Evolutionary conservation across 2,113 vertebrate genomes (phyloP), one percentile per base, ranked within the genome.

Genomic region (Rousettus leschenaultii): DNA sequence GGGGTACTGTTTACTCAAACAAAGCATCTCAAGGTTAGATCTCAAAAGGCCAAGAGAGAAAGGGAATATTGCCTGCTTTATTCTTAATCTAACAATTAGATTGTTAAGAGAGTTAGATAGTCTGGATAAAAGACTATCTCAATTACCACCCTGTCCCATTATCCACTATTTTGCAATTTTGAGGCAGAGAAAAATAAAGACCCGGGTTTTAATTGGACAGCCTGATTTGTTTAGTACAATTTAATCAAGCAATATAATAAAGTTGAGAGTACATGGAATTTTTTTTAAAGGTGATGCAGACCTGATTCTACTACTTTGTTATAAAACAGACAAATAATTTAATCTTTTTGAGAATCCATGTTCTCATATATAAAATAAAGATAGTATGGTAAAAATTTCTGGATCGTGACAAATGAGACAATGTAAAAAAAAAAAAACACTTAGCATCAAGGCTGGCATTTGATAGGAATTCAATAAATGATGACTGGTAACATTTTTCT

Each of bases 161-260:
- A 65, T 21, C 18, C 24, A 84, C 8, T 43, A 59, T 93, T 91
- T 22, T 51, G 28, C 15, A 88, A 48, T 77, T 94, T 1, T 93
- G 70, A 94, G 84, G 80, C 70, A 94, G 43, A 92, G 70, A 89
- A 79, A 94, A 89, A 83, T 66, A 75, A 70, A 89, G 66, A 71
- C 45, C 15, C 1, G 74, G 26, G 45, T 95, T 91, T 95, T 92
- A 71, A 71, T 11, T 5, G 14, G 24, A 92, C 1, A 65, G 51
- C 5, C 35, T 71, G 74, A 79, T 74, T 75, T 77, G 66, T 57
- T 30, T 82, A 88, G 13, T 83, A 65, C 79, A 45, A 90, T 53
- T 82, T 89, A 21, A 75, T 57, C 48, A 95, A 80, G 18, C 5
- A 84, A 86, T 65, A 53, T 22, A 89, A 70, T 79, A 77, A 73